Conservation (phyloP, 1,140 invertebrate species). For the Megalopta genalis region DNA sequence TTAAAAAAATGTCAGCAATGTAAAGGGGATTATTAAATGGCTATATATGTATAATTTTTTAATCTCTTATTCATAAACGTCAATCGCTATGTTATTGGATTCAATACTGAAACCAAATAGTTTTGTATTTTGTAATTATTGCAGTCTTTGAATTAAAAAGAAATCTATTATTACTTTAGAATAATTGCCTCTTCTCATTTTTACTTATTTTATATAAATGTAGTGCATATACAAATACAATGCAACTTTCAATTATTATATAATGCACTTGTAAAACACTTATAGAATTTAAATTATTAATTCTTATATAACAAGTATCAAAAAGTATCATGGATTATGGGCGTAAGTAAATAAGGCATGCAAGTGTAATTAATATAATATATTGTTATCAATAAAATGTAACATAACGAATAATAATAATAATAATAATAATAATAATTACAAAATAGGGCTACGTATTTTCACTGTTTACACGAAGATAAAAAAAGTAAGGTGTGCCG, state of each 20-base stretch:
- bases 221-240: conserved; percentile 26
- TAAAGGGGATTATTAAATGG: not conserved
- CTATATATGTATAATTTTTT: not conserved
- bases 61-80: conserved; percentile 24
- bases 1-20: not conserved
- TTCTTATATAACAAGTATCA: not conserved
- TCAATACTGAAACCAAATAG: not conserved
- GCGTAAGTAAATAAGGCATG: conserved; percentile 65
- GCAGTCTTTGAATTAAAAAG: not conserved
- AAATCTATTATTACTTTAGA: not conserved
- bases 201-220: conserved; percentile 18
- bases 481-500: conserved; percentile 48
- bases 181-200: not conserved
- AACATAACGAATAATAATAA: conserved; percentile 78
- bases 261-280: conserved; percentile 23
- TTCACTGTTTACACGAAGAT: conserved; percentile 69
- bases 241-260: conserved; percentile 15
- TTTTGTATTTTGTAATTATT: not conserved
- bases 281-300: conserved; percentile 11
- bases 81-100: not conserved
- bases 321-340: conserved; percentile 42
- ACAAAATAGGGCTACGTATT: conserved; percentile 71
- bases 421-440: conserved; percentile 70
- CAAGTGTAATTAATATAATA: conserved; percentile 76
- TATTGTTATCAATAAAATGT: conserved; percentile 80